Base-by-base conservation (phyloP, 2,113 vertebrate species). In the Megaptera novaeangliae region DNA sequence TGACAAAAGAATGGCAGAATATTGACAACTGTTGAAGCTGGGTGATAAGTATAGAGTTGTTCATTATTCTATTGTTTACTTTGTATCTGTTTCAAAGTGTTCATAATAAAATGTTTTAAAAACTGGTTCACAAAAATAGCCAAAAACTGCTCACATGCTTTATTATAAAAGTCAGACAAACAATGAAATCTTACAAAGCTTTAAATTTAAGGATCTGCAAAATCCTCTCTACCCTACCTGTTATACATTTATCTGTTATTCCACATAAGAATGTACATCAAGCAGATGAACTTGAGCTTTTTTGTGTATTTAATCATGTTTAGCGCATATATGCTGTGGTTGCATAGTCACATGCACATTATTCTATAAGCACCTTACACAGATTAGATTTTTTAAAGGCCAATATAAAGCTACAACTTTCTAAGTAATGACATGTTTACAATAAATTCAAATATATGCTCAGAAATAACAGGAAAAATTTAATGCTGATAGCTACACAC, bases 371-470 rank as follows among this genome's bases (percentile, higher is more conserved):
- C 2, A 69, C 61, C 34, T 49, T 66, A 41, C 9, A 4, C 36
- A 49, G 36, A 39, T n/a, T 64, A 25, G 10, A 78, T 61, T 96
- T 86, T 86, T 3, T 6, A 91, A 93, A 93, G 80, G 69, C 18
- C 1, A 55, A 31, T 49, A 55, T 78, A 95, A 91, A 91, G 61
- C n/a, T 86, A 69, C 20, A 86, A 36, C 31, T 92, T 95, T 93
- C 66, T 91, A 87, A 77, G 21, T 87, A 91, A 87, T 84, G n/a
- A 59, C 39, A 31, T 41, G 13, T 87, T 77, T 83, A 86, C 20
- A 88, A 78, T 88, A 90, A 81, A 63, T 91, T 77, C 68, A 82
- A 93, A 90, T 77, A 61, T 57, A 64, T 85, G 8, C 74, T 95
- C 74, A 94, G 55, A 88, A 84, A 78, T 72, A 4, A 61, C 25